phyloP scores from a whole-genome alignment of 2,888 invertebrate species.

The Pheosia gnoma region DNA sequence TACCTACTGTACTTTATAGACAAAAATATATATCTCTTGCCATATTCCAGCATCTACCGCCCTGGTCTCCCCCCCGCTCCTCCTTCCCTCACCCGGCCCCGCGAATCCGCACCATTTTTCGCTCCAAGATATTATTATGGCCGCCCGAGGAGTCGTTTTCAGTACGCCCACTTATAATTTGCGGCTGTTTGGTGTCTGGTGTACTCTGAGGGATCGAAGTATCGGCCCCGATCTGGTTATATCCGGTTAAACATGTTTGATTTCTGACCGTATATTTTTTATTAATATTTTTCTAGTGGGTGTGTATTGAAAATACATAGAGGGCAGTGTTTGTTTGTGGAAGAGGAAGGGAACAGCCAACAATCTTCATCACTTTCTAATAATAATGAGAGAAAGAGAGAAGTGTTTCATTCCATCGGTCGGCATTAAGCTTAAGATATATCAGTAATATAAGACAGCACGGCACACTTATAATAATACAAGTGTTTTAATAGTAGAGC shows the following conservation, averaged over 20 bases:
- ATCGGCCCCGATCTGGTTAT: slow-evolving; percentile 50
- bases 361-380: no score
- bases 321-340: background rate
- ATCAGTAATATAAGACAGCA: no score
- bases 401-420: no score
- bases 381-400: no score
- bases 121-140: slow-evolving; percentile 74
- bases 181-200: slow-evolving; percentile 63
- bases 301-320: slow-evolving; percentile 9
- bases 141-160: slow-evolving; percentile 75
- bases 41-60: background rate
- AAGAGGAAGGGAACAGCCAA: no score
- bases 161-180: slow-evolving; percentile 73
- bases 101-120: slow-evolving; percentile 68
- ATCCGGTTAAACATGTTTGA: slow-evolving; percentile 53
- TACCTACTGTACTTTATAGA: background rate
- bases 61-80: slow-evolving; percentile 9
- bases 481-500: no score
- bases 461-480: no score
- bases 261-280: slow-evolving; percentile 43
- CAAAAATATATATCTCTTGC: slow-evolving; percentile 9
- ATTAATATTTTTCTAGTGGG: slow-evolving; percentile 56
- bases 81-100: slow-evolving; percentile 35
- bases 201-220: slow-evolving; percentile 54
- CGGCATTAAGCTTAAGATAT: no score